Base-by-base conservation (phyloP, 2,797 vertebrate species). In the Lates japonicus region DNA sequence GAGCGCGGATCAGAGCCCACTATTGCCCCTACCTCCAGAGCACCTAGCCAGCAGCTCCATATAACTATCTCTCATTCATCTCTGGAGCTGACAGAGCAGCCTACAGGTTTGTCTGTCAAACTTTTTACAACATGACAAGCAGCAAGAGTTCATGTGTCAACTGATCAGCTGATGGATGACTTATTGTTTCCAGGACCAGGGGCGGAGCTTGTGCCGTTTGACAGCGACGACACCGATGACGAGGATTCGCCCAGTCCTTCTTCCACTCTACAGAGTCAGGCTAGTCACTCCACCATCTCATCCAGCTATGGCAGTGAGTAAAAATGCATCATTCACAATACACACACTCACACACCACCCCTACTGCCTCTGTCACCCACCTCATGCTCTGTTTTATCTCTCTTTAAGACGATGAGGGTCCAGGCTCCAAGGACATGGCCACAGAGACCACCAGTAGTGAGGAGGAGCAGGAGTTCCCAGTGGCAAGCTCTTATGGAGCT, bases 241-340 rank as follows among this genome's bases (percentile, higher is more conserved):
- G 98, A 99, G 85, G 98, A 98, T 59, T 99, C 98, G 0, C 98
- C 98, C 11, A 99, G 98, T 35, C 98, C 98, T 19, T 99, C 98
- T 0, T 98, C 98, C 41, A 99, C 98, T 0, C 95, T 99, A 44
- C 98, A 99, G 95, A 99, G 98, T 90, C 98, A 99, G 85, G 97
- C 98, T 89, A 99, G 98, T 88, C 97, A 97, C 82, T 99, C 98
- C 82, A 99, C 98, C 89, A 97, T 99, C 90, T 98, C 98, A 39
- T 99, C 98, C 86, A 97, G 96, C 94, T 99, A 98, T 0, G 97
- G 97, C 90, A 99, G 98, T 99, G 86, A 97, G 98, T 97, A 13
- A 29, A 70, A 25, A 37, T 25, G 35, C 41, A 55, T 49, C 0
- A 19, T 39, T 29, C 37, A 20, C 70, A 29, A 29, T 29, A 35